Evolutionary conservation across 1,140 invertebrate species (phyloP).

Genomic region (Heliconius nattereri): DNA sequence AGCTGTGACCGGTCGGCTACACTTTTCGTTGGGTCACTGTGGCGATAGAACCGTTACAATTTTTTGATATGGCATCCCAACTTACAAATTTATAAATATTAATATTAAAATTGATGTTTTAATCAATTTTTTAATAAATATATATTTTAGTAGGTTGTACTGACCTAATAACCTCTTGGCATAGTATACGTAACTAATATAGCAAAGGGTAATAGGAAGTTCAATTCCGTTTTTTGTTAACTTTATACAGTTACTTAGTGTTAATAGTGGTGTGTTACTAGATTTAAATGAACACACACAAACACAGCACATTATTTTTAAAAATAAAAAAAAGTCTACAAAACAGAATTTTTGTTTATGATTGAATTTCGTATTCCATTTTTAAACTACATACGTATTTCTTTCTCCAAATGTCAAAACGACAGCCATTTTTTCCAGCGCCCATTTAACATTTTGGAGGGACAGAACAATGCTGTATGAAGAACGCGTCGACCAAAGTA

Average conservation of each 20-base stretch:
- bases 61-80: constrained; percentile 50
- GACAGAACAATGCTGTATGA: constrained; percentile 59
- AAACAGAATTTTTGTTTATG: background rate
- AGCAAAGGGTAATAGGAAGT: background rate
- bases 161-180: background rate
- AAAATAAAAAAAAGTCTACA: background rate
- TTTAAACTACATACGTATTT: background rate
- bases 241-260: background rate
- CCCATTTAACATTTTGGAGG: constrained; percentile 35
- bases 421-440: constrained; percentile 28
- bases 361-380: constrained; percentile 2
- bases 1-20: constrained; percentile 60
- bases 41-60: constrained; percentile 58
- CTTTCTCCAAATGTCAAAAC: constrained; percentile 24
- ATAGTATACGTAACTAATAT: background rate
- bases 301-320: background rate
- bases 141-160: background rate
- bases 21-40: constrained; percentile 66
- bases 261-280: no score
- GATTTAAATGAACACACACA: no score
- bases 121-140: background rate
- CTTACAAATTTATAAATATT: constrained; percentile 2
- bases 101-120: background rate
- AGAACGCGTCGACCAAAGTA: constrained; percentile 52
- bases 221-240: background rate